Evolutionary conservation across 2,888 invertebrate genomes (phyloP).

Genomic region (Lepidocyrtinus sp.): DNA sequence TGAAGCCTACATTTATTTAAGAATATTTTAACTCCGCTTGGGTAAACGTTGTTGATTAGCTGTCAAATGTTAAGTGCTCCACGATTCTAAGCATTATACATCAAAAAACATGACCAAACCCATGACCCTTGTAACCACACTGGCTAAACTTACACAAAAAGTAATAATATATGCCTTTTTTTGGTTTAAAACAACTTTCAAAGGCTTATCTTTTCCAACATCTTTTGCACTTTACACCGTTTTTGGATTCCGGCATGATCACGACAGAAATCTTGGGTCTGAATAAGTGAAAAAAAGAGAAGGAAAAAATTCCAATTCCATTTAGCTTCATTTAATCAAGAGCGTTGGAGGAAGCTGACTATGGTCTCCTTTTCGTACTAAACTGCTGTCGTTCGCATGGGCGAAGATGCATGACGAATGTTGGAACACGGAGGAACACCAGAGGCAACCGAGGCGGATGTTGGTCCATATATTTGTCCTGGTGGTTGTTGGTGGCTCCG

Average conservation of each 20-base stretch:
- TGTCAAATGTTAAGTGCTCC: slow-evolving; percentile 45
- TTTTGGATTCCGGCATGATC: too few relatives aligned
- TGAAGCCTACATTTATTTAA: background rate
- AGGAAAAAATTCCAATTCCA: background rate
- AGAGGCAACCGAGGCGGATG: slow-evolving; percentile 28
- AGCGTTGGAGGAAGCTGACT: background rate
- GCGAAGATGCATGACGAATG: slow-evolving; percentile 64
- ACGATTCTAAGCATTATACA: background rate
- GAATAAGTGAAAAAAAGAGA: background rate
- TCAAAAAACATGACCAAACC: background rate
- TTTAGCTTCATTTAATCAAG: background rate
- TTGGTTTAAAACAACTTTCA: background rate
- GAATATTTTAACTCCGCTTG: background rate
- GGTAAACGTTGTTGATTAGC: slow-evolving; percentile 22
- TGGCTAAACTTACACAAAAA: background rate
- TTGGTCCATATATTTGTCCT: slow-evolving; percentile 17
- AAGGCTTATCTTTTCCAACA: background rate
- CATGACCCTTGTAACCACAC: background rate
- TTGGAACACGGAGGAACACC: slow-evolving; percentile 48
- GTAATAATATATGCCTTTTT: background rate
- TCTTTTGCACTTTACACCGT: background rate
- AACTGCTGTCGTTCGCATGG: slow-evolving; percentile 69
- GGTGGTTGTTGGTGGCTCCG: slow-evolving; percentile 42
- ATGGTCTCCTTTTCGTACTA: slow-evolving; percentile 21
- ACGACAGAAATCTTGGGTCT: too few relatives aligned